Base-by-base conservation (phyloP, 2,797 vertebrate genomes). In the Helarctos malayanus region DNA sequence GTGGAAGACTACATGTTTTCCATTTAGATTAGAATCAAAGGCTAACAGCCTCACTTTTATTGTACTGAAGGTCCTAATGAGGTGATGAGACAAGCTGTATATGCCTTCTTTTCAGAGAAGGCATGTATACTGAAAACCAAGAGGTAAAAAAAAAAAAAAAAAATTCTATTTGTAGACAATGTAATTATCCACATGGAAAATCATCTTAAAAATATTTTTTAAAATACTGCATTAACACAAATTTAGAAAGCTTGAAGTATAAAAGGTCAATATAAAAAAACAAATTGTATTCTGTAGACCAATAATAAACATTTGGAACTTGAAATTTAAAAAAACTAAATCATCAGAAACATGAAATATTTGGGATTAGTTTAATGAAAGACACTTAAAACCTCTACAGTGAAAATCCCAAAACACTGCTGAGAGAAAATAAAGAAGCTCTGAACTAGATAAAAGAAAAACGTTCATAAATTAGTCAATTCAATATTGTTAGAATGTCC, bases 271-370 rank as follows among this genome's bases (percentile, higher is more conserved):
- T 38, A 52, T 54, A 61, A 81, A 61, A 41, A 79, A 41, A 45
- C 21, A 25, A 38, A 11, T 3, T 47, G 25, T 47, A 89, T 89
- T 76, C 15, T 85, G n/a, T 32, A 75, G 52, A 54, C 8, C 35
- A 41, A 5, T 4, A 68, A 69, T 93, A n/a, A 94, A 94, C 2
- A 9, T 15, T 19, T 68, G 15, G 12, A 94, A 85, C 54, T 47
- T 91, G 25, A 92, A 49, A 88, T 52, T 59, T 25, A 15, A 32
- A 91, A 91, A 92, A 69, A 41, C 2, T 35, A 56, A 54, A 61
- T 92, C 32, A 54, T 71, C n/a, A 90, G 75, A 81, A 92, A 87
- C 52, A 11, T 15, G 68, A 89, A 92, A 38, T 82, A 90, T 52
- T 14, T 32, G 16, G 2, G 1, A 1, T 52, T 32, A 61, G 16